Conservation (phyloP, 2,113 vertebrate genomes). For the Ondatra zibethicus region DNA sequence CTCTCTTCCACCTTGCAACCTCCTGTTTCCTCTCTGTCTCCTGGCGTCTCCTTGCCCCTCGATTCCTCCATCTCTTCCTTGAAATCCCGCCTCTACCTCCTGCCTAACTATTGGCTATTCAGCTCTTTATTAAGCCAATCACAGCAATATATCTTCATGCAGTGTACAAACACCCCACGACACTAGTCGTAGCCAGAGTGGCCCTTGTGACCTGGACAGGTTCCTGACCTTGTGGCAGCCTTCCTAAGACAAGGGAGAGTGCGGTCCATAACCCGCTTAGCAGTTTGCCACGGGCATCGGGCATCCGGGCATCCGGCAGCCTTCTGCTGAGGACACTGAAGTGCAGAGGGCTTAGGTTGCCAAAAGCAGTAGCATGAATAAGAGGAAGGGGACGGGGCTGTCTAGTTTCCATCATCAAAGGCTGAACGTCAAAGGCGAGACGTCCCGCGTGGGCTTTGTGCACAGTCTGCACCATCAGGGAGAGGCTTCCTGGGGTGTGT, state of each 20-base stretch:
- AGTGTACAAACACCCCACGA: not conserved
- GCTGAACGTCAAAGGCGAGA: too few relatives aligned
- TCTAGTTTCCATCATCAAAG: not conserved
- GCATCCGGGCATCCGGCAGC: too few relatives aligned
- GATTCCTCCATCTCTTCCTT: not conserved
- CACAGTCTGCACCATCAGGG: accelerated
- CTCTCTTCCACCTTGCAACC: too few relatives aligned
- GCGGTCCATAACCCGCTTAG: accelerated
- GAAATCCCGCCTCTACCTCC: not conserved
- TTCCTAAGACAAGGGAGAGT: not conserved
- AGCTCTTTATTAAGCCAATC: not conserved
- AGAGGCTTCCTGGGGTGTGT: not conserved
- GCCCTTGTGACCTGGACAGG: accelerated
- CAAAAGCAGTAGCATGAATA: not conserved
- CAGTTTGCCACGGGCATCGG: not conserved
- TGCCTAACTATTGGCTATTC: not conserved
- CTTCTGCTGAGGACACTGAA: not conserved
- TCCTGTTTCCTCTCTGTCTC: not conserved
- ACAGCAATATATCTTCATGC: not conserved
- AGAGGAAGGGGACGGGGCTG: not conserved
- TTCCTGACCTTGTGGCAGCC: not conserved
- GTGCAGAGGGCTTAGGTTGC: not conserved
- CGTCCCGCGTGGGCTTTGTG: accelerated
- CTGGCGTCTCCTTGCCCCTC: not conserved
- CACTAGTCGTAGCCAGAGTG: not conserved